A percentile compares a stretch with the other conserved stretches of the same genome.
phyloP scores from a whole-genome alignment of 2,113 vertebrate species.

The Pteruthius melanotis region DNA sequence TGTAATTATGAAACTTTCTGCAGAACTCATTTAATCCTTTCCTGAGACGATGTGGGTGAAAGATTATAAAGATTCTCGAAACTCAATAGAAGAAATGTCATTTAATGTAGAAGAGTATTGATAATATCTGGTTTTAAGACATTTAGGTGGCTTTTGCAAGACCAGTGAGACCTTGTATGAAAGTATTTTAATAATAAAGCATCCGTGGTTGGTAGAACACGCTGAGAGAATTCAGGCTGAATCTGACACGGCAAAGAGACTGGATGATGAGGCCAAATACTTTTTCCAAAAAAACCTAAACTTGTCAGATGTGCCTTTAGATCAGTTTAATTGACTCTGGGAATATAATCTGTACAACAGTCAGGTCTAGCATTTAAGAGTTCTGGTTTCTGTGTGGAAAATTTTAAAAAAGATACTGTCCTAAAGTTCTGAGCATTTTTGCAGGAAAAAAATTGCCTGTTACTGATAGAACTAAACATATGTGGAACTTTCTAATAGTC shows the following conservation, averaged over 20 bases:
- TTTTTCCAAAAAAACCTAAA: background rate
- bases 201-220: background rate
- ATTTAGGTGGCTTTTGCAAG: background rate
- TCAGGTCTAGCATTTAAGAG: background rate
- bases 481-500: background rate
- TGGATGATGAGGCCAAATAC: background rate
- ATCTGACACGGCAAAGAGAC: background rate
- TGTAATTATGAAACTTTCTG: background rate
- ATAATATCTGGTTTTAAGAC: background rate
- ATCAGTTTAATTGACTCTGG: background rate
- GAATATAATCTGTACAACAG: background rate
- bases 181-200: background rate
- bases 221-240: background rate
- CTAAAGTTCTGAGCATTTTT: background rate
- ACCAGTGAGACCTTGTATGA: background rate
- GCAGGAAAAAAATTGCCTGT: background rate
- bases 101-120: background rate
- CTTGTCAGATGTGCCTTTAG: background rate
- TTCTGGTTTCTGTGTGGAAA: background rate
- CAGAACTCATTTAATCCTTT: background rate
- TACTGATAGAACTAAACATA: background rate
- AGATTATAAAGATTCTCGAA: background rate
- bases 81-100: background rate
- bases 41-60: background rate
- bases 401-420: background rate